These are phyloP conservation scores for human DNA, from an alignment of 2,113 vertebrate genomes.

Conservation along the genomic window GRCh38 chr13:89807501-89808000, in stretches of 20 bases:
- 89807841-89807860: background rate
- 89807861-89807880: background rate
- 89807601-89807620: background rate
- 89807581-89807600: background rate
- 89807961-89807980: background rate
- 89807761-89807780: background rate
- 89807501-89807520: no score
- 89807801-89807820: background rate
- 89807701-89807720: background rate
- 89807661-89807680: background rate
- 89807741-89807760: background rate
- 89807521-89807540: no score
- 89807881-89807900: background rate
- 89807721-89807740: background rate
- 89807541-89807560: background rate
- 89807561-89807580: background rate
- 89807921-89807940: background rate
- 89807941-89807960: background rate
- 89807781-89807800: background rate
- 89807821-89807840: background rate
- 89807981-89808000: background rate
- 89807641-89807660: background rate
- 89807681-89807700: background rate
- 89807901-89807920: background rate
- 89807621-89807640: background rate